Evolutionary conservation across 1,140 invertebrate genomes (phyloP).

Genomic region (Pinna nobilis): DNA sequence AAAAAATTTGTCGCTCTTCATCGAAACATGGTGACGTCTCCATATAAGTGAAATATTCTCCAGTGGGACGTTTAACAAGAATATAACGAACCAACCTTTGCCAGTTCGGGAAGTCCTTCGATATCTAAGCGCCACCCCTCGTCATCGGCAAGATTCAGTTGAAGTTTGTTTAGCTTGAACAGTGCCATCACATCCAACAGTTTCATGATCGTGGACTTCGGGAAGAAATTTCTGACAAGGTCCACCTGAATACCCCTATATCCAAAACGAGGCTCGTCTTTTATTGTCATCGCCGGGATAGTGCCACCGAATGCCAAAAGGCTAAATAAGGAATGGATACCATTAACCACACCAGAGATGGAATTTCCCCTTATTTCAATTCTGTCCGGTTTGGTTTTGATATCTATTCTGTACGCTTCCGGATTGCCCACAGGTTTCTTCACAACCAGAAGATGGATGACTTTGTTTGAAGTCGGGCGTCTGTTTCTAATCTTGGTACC

Average conservation of each 20-base stretch:
- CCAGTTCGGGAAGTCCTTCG: constrained; percentile 58
- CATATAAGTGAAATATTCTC: too few relatives aligned
- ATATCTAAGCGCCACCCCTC: constrained; percentile 68
- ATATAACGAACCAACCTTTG: constrained; percentile 49
- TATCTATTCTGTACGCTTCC: constrained; percentile 38
- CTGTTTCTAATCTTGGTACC: constrained; percentile 26
- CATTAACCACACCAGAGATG: constrained; percentile 42
- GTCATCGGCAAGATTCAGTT: constrained; percentile 67
- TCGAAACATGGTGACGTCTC: too few relatives aligned
- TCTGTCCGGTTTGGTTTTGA: constrained; percentile 15
- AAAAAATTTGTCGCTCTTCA: too few relatives aligned
- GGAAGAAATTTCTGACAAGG: constrained; percentile 65
- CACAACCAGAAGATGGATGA: constrained; percentile 18
- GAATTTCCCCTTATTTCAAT: constrained; percentile 37
- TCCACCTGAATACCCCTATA: constrained; percentile 69
- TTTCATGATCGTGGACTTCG: constrained; percentile 52
- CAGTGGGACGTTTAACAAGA: too few relatives aligned
- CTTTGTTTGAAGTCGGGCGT: constrained; percentile 11
- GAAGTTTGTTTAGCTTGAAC: constrained; percentile 67
- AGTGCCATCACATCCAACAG: constrained; percentile 63
- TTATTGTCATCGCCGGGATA: constrained; percentile 38
- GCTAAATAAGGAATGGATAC: constrained; percentile 52
- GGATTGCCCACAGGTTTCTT: not conserved
- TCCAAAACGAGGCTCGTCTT: constrained; percentile 53
- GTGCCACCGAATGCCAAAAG: constrained; percentile 31